Conservation (phyloP, 2,113 vertebrate genomes). For the Dicerorhinus sumatrensis region DNA sequence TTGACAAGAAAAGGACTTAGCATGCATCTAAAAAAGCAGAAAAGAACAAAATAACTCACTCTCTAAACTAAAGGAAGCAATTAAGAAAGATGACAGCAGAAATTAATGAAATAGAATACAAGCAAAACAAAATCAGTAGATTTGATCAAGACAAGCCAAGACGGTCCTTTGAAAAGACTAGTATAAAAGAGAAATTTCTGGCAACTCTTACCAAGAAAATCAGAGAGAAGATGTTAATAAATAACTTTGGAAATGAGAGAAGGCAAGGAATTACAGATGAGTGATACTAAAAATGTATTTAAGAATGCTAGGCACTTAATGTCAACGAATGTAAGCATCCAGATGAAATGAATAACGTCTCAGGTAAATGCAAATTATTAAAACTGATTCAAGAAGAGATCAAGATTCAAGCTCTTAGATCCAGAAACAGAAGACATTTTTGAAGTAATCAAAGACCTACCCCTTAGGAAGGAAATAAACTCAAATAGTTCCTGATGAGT, state of each 20-base stretch:
- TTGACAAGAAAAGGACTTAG: neutral
- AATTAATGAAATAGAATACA: neutral
- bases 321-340: neutral
- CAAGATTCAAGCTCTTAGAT: neutral
- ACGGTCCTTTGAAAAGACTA: neutral
- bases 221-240: constrained; percentile 1
- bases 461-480: neutral
- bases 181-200: neutral
- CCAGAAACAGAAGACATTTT: neutral
- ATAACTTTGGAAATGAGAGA: neutral
- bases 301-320: neutral
- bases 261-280: neutral
- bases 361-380: neutral
- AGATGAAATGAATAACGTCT: neutral
- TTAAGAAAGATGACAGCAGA: neutral
- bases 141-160: neutral
- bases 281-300: neutral
- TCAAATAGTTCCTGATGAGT: neutral
- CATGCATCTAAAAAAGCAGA: neutral
- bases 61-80: neutral
- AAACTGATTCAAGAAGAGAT: neutral
- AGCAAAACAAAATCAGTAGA: neutral
- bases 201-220: neutral
- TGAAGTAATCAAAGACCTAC: neutral
- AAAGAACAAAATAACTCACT: neutral